phyloP scores from a whole-genome alignment of 2,113 vertebrate genomes.

The Lophotis ruficrista region DNA sequence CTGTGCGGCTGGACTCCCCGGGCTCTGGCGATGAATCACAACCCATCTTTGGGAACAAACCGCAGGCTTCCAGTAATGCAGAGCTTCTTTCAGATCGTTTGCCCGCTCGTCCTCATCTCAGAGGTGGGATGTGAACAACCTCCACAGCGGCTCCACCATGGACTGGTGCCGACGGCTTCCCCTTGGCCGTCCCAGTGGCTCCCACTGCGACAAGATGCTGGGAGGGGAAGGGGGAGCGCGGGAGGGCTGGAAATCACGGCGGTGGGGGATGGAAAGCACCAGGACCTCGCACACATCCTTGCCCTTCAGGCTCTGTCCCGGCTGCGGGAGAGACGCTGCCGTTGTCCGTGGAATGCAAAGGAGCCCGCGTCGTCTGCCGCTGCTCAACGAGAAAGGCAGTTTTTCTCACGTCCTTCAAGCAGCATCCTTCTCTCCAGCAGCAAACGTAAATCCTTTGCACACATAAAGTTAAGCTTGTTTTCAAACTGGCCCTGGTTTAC shows the following conservation, averaged over 20 bases:
- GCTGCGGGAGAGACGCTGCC: not conserved
- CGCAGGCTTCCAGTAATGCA: not conserved
- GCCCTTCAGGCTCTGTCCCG: not conserved
- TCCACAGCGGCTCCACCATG: accelerated
- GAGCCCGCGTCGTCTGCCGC: accelerated
- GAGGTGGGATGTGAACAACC: not conserved
- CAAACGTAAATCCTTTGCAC: not conserved
- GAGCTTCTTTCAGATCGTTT: not conserved
- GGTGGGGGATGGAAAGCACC: not conserved
- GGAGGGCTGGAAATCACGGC: not conserved
- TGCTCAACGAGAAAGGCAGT: not conserved
- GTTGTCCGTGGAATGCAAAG: not conserved
- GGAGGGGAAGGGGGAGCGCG: not conserved
- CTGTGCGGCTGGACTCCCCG: not conserved
- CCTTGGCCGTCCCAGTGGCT: not conserved
- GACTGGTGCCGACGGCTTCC: accelerated
- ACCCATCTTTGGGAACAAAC: not conserved
- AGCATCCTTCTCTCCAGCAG: not conserved
- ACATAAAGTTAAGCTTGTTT: not conserved
- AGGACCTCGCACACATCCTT: not conserved
- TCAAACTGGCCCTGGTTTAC: not conserved
- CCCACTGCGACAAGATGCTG: accelerated
- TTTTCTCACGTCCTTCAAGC: not conserved
- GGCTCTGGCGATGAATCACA: not conserved
- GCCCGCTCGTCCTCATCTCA: not conserved